Conservation (phyloP, 23 tunicate genomes). For the Halocynthia aurantium region DNA sequence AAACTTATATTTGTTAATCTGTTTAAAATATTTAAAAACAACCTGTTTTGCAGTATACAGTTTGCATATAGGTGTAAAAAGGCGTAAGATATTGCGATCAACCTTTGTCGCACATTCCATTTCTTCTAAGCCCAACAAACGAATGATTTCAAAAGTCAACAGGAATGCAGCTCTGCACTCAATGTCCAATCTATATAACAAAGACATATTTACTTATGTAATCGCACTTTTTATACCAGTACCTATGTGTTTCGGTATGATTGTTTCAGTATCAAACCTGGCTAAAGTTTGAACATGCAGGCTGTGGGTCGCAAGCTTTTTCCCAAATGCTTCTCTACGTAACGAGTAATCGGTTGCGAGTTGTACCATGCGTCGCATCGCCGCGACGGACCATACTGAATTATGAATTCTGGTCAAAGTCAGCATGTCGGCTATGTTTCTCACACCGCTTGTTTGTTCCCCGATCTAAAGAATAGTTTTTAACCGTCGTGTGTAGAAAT, state of each 20-base stretch:
- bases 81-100: constrained; percentile 37
- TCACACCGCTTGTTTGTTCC: constrained; percentile 45
- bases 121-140: constrained; percentile 69
- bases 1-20: not conserved
- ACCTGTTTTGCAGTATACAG: constrained; percentile 88
- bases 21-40: not conserved
- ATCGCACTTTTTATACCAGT: too few species aligned
- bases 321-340: constrained; percentile 65
- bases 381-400: constrained; percentile 36
- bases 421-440: constrained; percentile 73
- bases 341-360: constrained; percentile 72
- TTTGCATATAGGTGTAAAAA: constrained; percentile 75
- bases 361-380: constrained; percentile 49
- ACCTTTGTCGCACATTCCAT: constrained; percentile 22
- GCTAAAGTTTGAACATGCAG: constrained; percentile 88
- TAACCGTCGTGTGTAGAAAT: not conserved
- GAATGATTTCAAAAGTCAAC: constrained; percentile 53
- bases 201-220: too few species aligned
- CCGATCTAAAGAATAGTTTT: constrained; percentile 50
- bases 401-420: constrained; percentile 82
- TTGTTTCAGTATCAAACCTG: constrained; percentile 21
- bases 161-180: constrained; percentile 73
- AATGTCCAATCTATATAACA: constrained; percentile 59
- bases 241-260: not conserved
- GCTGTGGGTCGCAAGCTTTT: constrained; percentile 37